These are phyloP conservation scores for Enteromius argenteus DNA, from an alignment of 2,797 vertebrate genomes.

Conservation along the genomic window DNA sequence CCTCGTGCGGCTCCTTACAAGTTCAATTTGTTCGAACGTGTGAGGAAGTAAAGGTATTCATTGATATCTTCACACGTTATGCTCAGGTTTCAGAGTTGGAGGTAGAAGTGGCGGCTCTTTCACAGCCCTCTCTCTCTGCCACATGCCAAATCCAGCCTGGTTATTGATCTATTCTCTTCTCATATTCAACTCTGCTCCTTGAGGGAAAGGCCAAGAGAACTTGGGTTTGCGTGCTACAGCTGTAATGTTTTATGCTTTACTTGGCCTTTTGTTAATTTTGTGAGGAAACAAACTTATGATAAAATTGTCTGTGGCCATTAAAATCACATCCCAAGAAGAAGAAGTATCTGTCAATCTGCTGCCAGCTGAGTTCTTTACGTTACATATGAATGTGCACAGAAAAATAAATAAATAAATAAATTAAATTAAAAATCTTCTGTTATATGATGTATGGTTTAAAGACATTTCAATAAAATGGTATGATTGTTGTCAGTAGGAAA, in stretches of 20 bases:
- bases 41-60: conserved; percentile 85
- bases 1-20: conserved; percentile 89
- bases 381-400: background rate
- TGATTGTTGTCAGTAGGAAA: background rate
- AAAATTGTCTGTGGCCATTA: conserved; percentile 37
- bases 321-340: conserved; percentile 47
- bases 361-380: background rate
- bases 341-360: conserved; percentile 52
- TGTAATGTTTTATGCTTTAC: conserved; percentile 44
- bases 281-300: conserved; percentile 64
- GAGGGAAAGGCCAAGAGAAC: conserved; percentile 64
- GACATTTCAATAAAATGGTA: background rate
- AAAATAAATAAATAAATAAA: no score
- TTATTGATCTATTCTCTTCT: conserved; percentile 79
- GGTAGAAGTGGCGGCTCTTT: conserved; percentile 40
- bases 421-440: background rate
- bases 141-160: conserved; percentile 70
- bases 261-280: conserved; percentile 52
- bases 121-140: conserved; percentile 53
- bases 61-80: conserved; percentile 86
- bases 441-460: background rate
- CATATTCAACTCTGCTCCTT: conserved; percentile 79
- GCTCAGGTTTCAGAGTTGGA: conserved; percentile 77
- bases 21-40: conserved; percentile 92
- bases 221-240: conserved; percentile 32